A percentile compares a stretch with the other conserved stretches of the same genome.
Conservation (phyloP, 2,113 vertebrate genomes). For the Orcinus orca region DNA sequence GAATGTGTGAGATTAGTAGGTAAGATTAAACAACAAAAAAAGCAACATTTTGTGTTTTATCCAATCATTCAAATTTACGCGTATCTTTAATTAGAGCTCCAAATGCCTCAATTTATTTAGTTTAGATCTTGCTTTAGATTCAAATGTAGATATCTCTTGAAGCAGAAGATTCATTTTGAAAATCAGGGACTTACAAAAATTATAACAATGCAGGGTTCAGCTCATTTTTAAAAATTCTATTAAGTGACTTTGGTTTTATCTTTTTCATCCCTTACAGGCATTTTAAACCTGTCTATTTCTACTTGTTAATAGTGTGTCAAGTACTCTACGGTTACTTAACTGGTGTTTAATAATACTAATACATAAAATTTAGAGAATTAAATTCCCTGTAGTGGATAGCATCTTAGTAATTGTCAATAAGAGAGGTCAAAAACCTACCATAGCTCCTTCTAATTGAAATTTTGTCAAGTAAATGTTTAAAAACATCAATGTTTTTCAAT, state of each 20-base stretch:
- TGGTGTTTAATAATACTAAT: background rate
- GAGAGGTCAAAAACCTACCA: background rate
- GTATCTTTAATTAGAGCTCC: background rate
- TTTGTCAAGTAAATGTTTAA: background rate
- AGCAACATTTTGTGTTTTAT: background rate
- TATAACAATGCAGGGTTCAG: background rate
- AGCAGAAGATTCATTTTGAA: background rate
- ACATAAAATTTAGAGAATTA: background rate
- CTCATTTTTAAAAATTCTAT: background rate
- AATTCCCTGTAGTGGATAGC: background rate
- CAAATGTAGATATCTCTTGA: background rate
- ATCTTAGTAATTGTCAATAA: background rate
- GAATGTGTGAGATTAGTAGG: background rate
- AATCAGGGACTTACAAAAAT: background rate
- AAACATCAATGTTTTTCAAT: background rate
- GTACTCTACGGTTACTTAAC: background rate
- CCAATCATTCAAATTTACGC: background rate
- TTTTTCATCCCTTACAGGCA: background rate
- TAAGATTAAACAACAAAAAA: background rate
- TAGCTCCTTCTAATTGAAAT: background rate
- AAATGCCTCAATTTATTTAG: background rate
- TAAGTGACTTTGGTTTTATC: background rate
- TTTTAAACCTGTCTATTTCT: background rate
- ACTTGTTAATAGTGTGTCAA: background rate
- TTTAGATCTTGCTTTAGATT: background rate